Percentiles rank a stretch among this genome's conserved stretches.
Evolutionary conservation across 2,797 vertebrate genomes (phyloP).

Genomic region (Lycodopsis pacificus): DNA sequence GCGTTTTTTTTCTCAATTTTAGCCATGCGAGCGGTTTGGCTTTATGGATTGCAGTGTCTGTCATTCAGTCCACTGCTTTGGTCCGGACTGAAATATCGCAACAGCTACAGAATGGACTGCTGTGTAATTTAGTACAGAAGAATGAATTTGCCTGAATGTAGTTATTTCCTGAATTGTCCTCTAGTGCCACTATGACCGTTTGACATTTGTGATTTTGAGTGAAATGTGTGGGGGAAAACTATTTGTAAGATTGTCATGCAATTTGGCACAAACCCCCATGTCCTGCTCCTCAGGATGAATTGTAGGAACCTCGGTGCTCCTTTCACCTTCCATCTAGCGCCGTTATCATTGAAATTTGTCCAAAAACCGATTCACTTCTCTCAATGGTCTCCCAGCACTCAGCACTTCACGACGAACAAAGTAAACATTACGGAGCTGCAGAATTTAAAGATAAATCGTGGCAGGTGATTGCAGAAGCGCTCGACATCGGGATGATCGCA

Average conservation of each 20-base stretch:
- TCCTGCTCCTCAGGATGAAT: not conserved
- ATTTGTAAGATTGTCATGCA: not conserved
- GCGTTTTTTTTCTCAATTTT: not conserved
- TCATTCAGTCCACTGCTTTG: not conserved
- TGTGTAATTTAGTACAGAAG: not conserved
- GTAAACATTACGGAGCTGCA: not conserved
- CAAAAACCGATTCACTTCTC: not conserved
- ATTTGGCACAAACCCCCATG: not conserved
- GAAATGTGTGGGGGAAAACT: not conserved
- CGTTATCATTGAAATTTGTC: not conserved
- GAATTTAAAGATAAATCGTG: not conserved
- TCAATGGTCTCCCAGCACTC: not conserved
- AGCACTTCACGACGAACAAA: not conserved
- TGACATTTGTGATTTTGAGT: not conserved
- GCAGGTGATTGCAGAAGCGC: not conserved
- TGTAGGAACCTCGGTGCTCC: not conserved
- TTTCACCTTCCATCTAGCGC: not conserved
- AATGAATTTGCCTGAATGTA: not conserved
- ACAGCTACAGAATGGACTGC: not conserved
- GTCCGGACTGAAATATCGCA: not conserved
- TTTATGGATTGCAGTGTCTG: no score
- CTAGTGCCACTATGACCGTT: not conserved
- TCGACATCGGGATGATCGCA: not conserved
- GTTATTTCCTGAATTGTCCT: not conserved
- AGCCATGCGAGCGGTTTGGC: not conserved